phyloP scores from a whole-genome alignment of 2,113 vertebrate species.

The Cololabis saira region DNA sequence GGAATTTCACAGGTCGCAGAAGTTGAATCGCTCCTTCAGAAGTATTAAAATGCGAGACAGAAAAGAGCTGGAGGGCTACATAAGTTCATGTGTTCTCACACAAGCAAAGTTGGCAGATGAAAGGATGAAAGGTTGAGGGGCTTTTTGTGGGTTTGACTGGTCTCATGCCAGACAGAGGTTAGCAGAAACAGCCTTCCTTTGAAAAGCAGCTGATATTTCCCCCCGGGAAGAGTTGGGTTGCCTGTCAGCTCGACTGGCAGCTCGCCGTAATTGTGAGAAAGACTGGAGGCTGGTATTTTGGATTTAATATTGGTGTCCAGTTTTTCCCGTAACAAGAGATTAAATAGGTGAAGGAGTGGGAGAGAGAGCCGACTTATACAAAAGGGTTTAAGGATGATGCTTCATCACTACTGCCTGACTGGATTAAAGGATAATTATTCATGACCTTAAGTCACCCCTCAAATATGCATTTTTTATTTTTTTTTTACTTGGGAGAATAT shows the following conservation, averaged over 20 bases:
- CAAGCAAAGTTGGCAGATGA: constrained; percentile 23
- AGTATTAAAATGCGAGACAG: not conserved
- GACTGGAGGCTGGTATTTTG: constrained; percentile 30
- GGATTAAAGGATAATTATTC: no score
- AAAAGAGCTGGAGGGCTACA: not conserved
- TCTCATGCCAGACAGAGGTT: constrained; percentile 31
- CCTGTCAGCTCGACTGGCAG: constrained; percentile 44
- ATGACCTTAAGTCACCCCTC: no score
- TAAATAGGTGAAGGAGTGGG: no score
- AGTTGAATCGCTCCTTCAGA: not conserved
- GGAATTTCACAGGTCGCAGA: not conserved
- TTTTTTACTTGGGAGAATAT: no score
- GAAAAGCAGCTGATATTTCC: constrained; percentile 65
- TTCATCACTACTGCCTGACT: no score
- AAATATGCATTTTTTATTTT: no score
- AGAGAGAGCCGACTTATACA: not conserved
- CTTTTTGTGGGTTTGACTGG: not conserved
- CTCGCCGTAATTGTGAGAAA: constrained; percentile 19
- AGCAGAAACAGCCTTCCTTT: constrained; percentile 34
- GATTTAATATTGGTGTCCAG: constrained; percentile 26
- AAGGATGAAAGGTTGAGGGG: constrained; percentile 13
- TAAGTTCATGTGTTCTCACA: constrained; percentile 4
- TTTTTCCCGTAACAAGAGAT: constrained; percentile 15
- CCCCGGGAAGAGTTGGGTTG: constrained; percentile 54
- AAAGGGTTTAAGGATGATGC: no score